phyloP scores from a whole-genome alignment of 2,888 invertebrate species.

The Antheraea yamamai region DNA sequence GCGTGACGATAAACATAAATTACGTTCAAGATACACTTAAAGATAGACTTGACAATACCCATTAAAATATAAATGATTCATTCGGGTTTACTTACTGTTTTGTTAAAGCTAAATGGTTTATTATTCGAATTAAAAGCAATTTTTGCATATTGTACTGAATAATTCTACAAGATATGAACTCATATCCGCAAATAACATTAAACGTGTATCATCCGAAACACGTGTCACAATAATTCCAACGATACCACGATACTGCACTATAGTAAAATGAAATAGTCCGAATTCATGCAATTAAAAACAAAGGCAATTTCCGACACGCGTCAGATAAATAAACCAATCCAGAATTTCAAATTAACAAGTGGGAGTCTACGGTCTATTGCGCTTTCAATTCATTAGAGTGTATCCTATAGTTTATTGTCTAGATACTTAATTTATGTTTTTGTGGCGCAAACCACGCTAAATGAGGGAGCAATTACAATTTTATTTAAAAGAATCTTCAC shows the following conservation, averaged over 20 bases:
- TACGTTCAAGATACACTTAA: not conserved
- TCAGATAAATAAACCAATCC: not conserved
- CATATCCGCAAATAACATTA: not conserved
- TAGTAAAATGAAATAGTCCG: conserved; percentile 14
- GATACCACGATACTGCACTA: not conserved
- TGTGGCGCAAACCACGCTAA: not conserved
- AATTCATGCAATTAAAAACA: conserved; percentile 26
- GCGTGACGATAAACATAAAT: not conserved
- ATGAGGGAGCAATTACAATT: not conserved
- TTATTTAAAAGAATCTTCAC: not conserved
- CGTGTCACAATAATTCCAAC: not conserved
- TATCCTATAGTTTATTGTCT: not conserved
- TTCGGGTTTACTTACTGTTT: too few relatives aligned
- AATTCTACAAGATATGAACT: too few relatives aligned
- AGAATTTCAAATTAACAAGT: not conserved
- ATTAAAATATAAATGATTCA: not conserved
- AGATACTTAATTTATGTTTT: not conserved
- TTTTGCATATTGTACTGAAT: too few relatives aligned
- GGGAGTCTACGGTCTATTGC: not conserved
- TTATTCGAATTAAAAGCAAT: too few relatives aligned
- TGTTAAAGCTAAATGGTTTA: too few relatives aligned
- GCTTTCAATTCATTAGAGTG: not conserved
- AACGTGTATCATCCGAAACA: not conserved
- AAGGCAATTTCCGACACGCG: conserved; percentile 30
- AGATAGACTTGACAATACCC: not conserved